Evolutionary conservation across 2,888 invertebrate genomes (phyloP).

Genomic region (Ditula angustiorana): DNA sequence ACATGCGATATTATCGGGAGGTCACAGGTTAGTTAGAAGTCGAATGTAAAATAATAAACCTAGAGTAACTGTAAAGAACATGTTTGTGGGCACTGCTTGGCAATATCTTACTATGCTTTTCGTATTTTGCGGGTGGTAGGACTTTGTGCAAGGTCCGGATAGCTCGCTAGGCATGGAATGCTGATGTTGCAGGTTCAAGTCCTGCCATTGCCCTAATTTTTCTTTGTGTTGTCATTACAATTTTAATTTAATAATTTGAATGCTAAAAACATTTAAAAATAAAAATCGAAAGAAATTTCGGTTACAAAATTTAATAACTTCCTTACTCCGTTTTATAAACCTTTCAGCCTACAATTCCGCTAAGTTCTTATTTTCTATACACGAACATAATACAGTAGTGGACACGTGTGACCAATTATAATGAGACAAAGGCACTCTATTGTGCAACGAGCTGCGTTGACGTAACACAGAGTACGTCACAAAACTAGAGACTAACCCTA

Average conservation of each 20-base stretch:
- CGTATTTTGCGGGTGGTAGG: no score
- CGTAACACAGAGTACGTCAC: constrained; percentile 19
- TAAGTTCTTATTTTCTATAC: constrained; percentile 13
- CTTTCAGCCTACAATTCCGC: not conserved
- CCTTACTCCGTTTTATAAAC: not conserved
- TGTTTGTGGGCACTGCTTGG: not conserved
- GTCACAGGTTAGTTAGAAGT: constrained; percentile 28
- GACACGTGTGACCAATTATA: constrained; percentile 70
- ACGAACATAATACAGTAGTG: constrained; percentile 30
- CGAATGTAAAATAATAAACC: constrained; percentile 34
- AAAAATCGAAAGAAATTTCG: no score
- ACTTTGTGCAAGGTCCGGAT: no score
- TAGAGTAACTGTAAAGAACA: constrained; percentile 5
- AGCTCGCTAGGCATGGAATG: no score
- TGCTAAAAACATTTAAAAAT: no score
- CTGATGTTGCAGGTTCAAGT: no score
- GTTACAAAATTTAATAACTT: not conserved
- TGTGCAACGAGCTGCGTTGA: constrained; percentile 44
- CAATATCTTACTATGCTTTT: no score
- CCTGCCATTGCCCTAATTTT: no score
- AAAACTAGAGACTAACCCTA: constrained; percentile 14
- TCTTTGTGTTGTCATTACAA: no score
- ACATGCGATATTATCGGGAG: constrained; percentile 22
- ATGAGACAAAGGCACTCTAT: constrained; percentile 61
- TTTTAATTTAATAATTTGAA: no score